Base-by-base conservation (phyloP, 1,140 invertebrate genomes). In the Palaemon carinicauda region DNA sequence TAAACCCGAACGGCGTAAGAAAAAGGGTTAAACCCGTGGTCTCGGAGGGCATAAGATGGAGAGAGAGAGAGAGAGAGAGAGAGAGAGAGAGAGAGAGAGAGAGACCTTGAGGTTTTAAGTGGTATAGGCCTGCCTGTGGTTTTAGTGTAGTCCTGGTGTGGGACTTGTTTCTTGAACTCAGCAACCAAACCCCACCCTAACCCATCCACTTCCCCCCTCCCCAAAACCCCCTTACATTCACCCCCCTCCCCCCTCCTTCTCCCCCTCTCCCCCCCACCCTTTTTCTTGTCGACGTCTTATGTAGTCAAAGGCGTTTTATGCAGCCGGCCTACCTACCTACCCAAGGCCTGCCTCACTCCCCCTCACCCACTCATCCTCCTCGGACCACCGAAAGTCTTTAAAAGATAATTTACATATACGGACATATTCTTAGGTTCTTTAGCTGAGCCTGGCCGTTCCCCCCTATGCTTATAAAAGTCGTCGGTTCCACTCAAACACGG, bases 361-460 rank as follows among this genome's bases (percentile, higher is more conserved):
- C 71, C 52, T 15, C 73, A 21, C 71, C 19, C 29, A 75, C 75
- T 83, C 75, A 83, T 83, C 41, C 7, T 1, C 41, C 71, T 83
- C 56, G 71, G 71, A 71, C 29, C 50, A 31, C 74, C 71, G 54
- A 71, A 33, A 75, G 81, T 83, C 21, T 75, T 71, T 83, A 83
- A n/a, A 83, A 83, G 81, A 83, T 83, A 83, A 83, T 83, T 83
- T 83, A 83, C 81, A 83, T 83, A 56, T 83, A 33, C 81, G 51
- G 51, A 24, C 41, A 75, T 19, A 17, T 74, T 41, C 41, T 83
- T 41, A 83, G 74, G 71, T 54, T 75, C 81, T 31, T 41, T 31
- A 71, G 71, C 7, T 24, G 60, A 41, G 41, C 12, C 7, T 41
- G 41, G 41, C 41, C 41, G 1, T 41, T 9, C 41, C 41, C 41